phyloP scores from a whole-genome alignment of 2,113 vertebrate species.

The Ondatra zibethicus region DNA sequence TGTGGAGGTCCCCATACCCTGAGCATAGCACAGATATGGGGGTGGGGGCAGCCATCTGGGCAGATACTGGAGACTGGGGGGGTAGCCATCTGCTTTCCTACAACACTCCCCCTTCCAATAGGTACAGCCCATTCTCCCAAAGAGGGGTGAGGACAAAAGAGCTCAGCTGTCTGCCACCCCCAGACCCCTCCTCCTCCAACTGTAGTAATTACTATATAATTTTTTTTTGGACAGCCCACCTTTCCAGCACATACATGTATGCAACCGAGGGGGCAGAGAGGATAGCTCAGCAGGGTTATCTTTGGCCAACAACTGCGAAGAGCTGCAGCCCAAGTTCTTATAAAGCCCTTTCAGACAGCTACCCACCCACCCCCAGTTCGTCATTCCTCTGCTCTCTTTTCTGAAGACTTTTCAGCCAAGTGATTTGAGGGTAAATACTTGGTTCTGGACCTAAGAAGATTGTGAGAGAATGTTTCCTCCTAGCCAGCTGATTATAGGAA shows the following conservation, averaged over 20 bases:
- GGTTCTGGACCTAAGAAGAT: conserved; percentile 4
- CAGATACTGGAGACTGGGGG: conserved; percentile 69
- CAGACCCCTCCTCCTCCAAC: conserved; percentile 46
- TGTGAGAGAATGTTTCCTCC: conserved; percentile 24
- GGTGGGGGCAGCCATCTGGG: conserved; percentile 73
- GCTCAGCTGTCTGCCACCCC: conserved; percentile 59
- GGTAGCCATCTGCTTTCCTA: conserved; percentile 73
- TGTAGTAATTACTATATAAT: conserved; percentile 35
- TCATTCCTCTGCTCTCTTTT: conserved; percentile 20
- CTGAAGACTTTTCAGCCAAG: conserved; percentile 38
- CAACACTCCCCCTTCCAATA: conserved; percentile 54
- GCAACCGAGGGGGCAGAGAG: neutral
- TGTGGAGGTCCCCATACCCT: conserved; percentile 58
- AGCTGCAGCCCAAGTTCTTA: neutral
- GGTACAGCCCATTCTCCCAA: conserved; percentile 77
- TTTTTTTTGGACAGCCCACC: conserved; percentile 28
- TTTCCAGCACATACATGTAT: neutral
- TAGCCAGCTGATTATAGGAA: neutral
- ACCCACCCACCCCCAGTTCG: neutral
- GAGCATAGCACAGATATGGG: conserved; percentile 54
- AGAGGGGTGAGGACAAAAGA: neutral
- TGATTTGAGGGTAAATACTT: neutral
- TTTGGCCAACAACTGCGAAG: neutral
- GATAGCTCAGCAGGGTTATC: neutral
- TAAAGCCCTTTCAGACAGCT: neutral